These are phyloP conservation scores for Dendrolimus pini DNA, from an alignment of 2,888 invertebrate genomes.

Conservation along the genomic window DNA sequence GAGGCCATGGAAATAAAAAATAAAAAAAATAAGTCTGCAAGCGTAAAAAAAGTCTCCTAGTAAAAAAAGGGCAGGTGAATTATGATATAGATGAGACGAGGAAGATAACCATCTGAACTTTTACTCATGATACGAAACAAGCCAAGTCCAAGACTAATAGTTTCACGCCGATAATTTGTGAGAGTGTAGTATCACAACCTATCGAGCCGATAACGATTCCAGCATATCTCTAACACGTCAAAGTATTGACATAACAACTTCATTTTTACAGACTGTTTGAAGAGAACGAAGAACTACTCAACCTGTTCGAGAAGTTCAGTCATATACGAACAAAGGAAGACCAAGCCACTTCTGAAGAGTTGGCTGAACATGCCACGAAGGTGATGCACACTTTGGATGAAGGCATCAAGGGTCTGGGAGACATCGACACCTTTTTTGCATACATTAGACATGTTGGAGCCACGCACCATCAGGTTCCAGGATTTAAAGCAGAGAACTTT, in stretches of 20 bases:
- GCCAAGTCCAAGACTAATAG: too few species aligned
- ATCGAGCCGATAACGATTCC: too few species aligned
- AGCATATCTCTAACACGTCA: too few species aligned
- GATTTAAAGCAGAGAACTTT: conserved; percentile 89
- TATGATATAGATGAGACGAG: too few species aligned
- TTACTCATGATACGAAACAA: too few species aligned
- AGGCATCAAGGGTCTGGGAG: conserved; percentile 88
- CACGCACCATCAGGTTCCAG: conserved; percentile 87
- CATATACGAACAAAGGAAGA: conserved; percentile 85
- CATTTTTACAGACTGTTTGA: conserved; percentile 84
- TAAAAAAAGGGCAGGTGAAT: too few species aligned
- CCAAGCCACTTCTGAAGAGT: conserved; percentile 84
- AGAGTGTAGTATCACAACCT: too few species aligned
- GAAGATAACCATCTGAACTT: too few species aligned
- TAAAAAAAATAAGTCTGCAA: too few species aligned
- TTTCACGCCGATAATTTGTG: too few species aligned
- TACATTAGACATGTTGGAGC: conserved; percentile 88
- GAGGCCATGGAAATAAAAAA: too few species aligned
- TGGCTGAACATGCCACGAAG: conserved; percentile 90
- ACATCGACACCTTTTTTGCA: conserved; percentile 87
- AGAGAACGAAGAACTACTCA: conserved; percentile 85
- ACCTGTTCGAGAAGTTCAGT: conserved; percentile 86
- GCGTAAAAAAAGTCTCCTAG: too few species aligned
- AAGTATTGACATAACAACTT: background rate
- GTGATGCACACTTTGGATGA: conserved; percentile 94